Evolutionary conservation across 30 jellyfish, hydroid and myxozoan genomes (phyloP), one percentile per base, ranked within the genome.

Genomic region (Rhopilema esculentum): DNA sequence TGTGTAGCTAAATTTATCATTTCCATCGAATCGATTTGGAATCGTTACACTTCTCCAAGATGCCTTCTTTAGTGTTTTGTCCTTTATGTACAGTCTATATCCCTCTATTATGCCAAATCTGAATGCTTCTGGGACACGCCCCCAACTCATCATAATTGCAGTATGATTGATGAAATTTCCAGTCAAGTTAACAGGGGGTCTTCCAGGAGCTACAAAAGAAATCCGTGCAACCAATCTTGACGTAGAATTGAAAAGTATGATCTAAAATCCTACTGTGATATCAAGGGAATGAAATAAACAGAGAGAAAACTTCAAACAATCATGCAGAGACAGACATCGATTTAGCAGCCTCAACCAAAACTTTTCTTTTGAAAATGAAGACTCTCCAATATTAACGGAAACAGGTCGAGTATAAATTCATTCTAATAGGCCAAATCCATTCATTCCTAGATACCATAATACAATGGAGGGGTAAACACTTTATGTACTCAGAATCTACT

Each of bases 181-280:
- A 18, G 93, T 71, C 27, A 84, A 67, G 50, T 84, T 84, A 75
- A 69, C 22, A 1, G 93, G 93, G 15, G 93, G 82, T 18, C 33
- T 64, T 17, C 80, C 80, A 8, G 80, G 80, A 24, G 80, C 80
- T 70, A 16, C 21, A 28, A 70, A 67, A 12, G 24, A 21, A 20
- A 33, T 1, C 4, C 2, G 21, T 21, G 1, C 32, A 26, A 49
- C 17, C 32, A 67, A 24, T 4, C 17, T 21, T 2, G 48, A 29
- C 25, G 53, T 69, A 69, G 7, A 69, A 8, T 4, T 25, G 52
- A 22, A 22, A 20, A 23, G 24, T 23, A 69, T 8, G 0, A 52
- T 15, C 27, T 18, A 27, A 8, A 66, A 66, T 15, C 27, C 27
- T 66, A 23, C 27, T 18, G 27, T n/a, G n/a, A n/a, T n/a, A n/a